These are phyloP conservation scores for Gadus chalcogrammus DNA, from an alignment of 2,113 vertebrate species.

Conservation along the genomic window DNA sequence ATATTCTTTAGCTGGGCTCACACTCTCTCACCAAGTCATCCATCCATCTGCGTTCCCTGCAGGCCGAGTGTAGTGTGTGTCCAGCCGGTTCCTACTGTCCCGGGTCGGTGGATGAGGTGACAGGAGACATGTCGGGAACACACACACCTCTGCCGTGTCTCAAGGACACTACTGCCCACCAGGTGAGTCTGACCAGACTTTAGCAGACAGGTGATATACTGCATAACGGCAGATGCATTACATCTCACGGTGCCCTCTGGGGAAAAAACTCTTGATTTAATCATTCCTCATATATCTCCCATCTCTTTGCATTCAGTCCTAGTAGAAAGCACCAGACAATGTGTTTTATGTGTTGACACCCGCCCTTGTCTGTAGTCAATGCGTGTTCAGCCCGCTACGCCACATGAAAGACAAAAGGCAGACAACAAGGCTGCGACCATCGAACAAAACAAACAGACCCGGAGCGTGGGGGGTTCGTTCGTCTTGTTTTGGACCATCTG, in stretches of 20 bases:
- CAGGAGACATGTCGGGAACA: slow-evolving; percentile 50
- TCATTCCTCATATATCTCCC: too few relatives aligned
- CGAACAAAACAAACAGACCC: too few relatives aligned
- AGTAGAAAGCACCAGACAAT: too few relatives aligned
- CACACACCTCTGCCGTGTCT: slow-evolving; percentile 65
- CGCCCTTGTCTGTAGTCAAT: not conserved
- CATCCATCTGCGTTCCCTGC: not conserved
- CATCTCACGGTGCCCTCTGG: too few relatives aligned
- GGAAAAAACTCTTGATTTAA: too few relatives aligned
- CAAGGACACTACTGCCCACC: slow-evolving; percentile 74
- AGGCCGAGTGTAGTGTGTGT: slow-evolving; percentile 75
- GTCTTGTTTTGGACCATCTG: slow-evolving; percentile 51
- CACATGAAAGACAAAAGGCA: too few relatives aligned
- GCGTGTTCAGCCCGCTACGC: too few relatives aligned
- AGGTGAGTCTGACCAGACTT: slow-evolving; percentile 49
- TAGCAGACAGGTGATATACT: not conserved
- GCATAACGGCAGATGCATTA: not conserved
- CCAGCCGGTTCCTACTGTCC: slow-evolving; percentile 76
- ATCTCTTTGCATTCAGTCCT: too few relatives aligned
- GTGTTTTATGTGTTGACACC: not conserved
- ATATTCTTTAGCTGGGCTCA: too few relatives aligned
- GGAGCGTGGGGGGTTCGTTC: too few relatives aligned
- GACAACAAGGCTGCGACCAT: too few relatives aligned
- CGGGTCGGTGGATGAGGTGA: slow-evolving; percentile 45
- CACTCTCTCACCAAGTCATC: too few relatives aligned